A percentile compares a stretch with the other conserved stretches of the same genome.
Conservation (phyloP, 2,113 vertebrate species). For the Sitta europaea region DNA sequence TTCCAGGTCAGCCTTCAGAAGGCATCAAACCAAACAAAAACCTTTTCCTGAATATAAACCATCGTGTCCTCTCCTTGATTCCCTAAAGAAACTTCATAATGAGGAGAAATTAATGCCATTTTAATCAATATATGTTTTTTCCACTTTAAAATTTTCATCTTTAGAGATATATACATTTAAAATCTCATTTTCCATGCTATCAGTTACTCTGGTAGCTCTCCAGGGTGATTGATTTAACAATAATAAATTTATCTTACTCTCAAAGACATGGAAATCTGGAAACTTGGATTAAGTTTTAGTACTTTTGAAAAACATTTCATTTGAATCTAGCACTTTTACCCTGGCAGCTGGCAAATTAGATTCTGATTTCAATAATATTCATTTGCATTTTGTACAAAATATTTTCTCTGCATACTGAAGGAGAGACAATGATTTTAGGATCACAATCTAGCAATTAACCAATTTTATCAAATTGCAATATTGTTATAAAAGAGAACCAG, state of each 20-base stretch:
- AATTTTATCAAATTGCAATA: not conserved
- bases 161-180: not conserved
- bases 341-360: not conserved
- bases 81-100: not conserved
- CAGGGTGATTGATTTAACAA: not conserved
- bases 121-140: not conserved
- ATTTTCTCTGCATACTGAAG: not conserved
- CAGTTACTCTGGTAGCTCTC: not conserved
- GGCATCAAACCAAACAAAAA: not conserved
- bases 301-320: not conserved
- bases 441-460: not conserved
- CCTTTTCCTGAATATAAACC: not conserved
- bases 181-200: not conserved
- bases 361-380: slow-evolving; percentile 16
- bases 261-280: not conserved
- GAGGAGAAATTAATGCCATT: not conserved
- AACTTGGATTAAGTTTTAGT: not conserved
- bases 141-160: not conserved
- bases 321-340: not conserved
- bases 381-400: slow-evolving; percentile 21
- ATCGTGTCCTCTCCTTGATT: not conserved
- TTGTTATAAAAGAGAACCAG: not conserved
- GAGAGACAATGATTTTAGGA: slow-evolving; percentile 11
- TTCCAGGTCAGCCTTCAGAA: no score
- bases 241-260: not conserved